These are phyloP conservation scores for Salvelinus namaycush DNA, from an alignment of 2,113 vertebrate species.

Conservation along the genomic window DNA sequence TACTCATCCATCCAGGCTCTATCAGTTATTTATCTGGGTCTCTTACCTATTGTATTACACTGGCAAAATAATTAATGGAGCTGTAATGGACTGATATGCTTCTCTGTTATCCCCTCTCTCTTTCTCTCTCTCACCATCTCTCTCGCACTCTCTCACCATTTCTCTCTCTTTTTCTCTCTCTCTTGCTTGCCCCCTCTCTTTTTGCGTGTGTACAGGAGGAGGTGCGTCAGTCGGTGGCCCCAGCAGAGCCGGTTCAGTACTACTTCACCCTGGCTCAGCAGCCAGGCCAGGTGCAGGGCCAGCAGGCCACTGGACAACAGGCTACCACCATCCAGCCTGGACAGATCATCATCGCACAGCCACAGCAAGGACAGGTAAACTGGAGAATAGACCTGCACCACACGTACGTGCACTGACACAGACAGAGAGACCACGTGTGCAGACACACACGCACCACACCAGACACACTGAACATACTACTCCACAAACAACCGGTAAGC, in stretches of 20 bases:
- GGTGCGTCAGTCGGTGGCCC: constrained; percentile 93
- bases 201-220: constrained; percentile 81
- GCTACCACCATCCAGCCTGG: constrained; percentile 90
- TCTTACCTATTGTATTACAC: constrained; percentile 68
- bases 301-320: constrained; percentile 82
- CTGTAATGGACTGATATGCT: constrained; percentile 68
- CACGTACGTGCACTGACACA: constrained; percentile 81
- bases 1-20: constrained; percentile 58
- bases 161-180: constrained; percentile 31
- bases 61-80: constrained; percentile 73
- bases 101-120: neutral
- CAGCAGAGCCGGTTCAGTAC: constrained; percentile 95
- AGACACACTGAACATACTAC: constrained; percentile 67
- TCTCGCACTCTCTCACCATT: constrained; percentile 20
- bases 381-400: constrained; percentile 22
- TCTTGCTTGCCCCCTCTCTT: constrained; percentile 7
- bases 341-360: constrained; percentile 97
- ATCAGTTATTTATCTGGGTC: constrained; percentile 74
- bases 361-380: constrained; percentile 92
- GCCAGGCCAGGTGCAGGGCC: constrained; percentile 88
- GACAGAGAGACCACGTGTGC: constrained; percentile 78
- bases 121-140: too few species aligned
- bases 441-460: constrained; percentile 79
- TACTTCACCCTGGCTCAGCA: constrained; percentile 98
- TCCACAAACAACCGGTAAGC: neutral